Evolutionary conservation across 2,113 vertebrate genomes (phyloP).

Genomic region (Pygathrix nemaeus): DNA sequence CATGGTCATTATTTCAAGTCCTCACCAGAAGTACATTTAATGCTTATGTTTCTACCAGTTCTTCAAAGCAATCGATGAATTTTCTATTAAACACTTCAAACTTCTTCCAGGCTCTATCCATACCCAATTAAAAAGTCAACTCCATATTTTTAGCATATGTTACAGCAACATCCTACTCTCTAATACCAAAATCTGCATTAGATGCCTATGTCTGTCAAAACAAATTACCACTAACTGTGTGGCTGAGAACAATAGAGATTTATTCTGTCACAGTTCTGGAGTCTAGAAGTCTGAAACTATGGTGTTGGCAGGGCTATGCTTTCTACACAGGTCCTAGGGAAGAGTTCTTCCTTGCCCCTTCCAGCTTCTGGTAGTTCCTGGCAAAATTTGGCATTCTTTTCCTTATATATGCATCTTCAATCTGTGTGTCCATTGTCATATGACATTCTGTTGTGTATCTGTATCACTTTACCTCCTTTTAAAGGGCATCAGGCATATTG

Average conservation of each 20-base stretch:
- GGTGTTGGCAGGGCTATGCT: neutral
- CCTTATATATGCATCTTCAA: neutral
- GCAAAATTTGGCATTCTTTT: neutral
- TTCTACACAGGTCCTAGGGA: neutral
- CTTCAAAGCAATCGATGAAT: neutral
- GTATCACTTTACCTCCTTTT: neutral
- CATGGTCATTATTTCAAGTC: neutral
- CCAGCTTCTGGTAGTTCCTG: neutral
- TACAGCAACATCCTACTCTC: neutral
- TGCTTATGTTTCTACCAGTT: neutral
- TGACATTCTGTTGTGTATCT: neutral
- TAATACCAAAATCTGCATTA: neutral
- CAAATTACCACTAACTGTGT: neutral
- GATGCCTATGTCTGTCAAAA: neutral
- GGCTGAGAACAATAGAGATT: neutral
- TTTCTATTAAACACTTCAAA: constrained; percentile 14
- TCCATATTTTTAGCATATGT: neutral
- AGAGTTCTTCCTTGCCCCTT: neutral
- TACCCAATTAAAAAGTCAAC: neutral
- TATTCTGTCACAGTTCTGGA: neutral
- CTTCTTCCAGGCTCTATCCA: neutral
- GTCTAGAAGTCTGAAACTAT: neutral
- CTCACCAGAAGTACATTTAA: constrained; percentile 18
- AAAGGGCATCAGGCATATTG: neutral
- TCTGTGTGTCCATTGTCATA: neutral